Conservation (phyloP, 2,113 vertebrate genomes). For the Oxyura jamaicensis region DNA sequence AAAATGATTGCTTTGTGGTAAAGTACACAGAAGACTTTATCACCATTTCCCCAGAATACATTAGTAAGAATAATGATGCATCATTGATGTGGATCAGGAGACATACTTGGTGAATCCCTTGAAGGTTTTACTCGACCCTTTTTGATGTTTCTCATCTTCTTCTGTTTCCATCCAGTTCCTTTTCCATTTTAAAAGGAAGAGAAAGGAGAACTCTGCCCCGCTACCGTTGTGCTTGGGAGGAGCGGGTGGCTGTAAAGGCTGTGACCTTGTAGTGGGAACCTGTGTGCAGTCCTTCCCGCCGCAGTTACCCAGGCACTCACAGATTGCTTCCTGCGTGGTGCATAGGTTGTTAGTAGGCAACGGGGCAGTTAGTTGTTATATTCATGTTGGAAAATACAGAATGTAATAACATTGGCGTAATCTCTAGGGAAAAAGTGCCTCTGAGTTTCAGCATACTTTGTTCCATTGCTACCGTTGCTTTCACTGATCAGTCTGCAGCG, state of each 20-base stretch:
- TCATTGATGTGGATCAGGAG: neutral
- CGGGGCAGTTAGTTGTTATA: neutral
- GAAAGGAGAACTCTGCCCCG: neutral
- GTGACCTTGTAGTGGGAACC: fast-evolving
- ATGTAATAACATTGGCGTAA: neutral
- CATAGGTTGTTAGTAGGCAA: neutral
- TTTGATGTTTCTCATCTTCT: neutral
- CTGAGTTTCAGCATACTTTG: neutral
- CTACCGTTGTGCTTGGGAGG: neutral
- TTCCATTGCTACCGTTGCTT: neutral
- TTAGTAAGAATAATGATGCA: neutral
- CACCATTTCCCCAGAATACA: fast-evolving
- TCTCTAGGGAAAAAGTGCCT: fast-evolving
- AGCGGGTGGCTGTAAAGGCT: fast-evolving
- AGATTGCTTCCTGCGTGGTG: fast-evolving
- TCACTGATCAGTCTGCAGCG: neutral
- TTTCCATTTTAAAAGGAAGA: neutral
- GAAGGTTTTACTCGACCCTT: neutral
- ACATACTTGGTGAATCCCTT: neutral
- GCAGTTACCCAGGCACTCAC: neutral
- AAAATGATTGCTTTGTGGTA: neutral
- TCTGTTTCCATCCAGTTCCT: neutral
- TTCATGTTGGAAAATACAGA: neutral
- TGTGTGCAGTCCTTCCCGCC: neutral
- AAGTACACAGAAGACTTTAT: neutral